Percentiles rank a stretch among this genome's conserved stretches.
Evolutionary conservation across 2,888 invertebrate species (phyloP).

Genomic region (Lasioglossum malachurum): DNA sequence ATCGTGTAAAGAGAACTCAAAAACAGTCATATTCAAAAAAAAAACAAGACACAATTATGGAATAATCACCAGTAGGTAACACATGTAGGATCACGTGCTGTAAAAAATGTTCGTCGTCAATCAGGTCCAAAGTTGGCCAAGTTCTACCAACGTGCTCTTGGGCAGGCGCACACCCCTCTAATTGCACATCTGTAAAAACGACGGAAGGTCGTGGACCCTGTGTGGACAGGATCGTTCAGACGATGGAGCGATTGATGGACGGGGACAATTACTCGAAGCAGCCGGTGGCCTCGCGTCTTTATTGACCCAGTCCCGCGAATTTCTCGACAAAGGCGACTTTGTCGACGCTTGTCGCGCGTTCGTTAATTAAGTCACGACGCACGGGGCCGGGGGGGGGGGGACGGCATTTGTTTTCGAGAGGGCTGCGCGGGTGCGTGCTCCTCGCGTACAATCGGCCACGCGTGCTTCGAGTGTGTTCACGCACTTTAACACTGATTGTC

Average conservation of each 20-base stretch:
- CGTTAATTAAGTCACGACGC: slow-evolving; percentile 70
- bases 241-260: slow-evolving; percentile 27
- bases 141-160: too few relatives aligned
- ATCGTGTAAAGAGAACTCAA: too few relatives aligned
- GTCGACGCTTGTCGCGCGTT: slow-evolving; percentile 61
- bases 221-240: neutral
- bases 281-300: slow-evolving; percentile 61
- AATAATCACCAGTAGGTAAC: too few relatives aligned
- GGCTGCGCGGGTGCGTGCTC: slow-evolving; percentile 30
- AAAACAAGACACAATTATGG: too few relatives aligned
- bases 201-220: neutral
- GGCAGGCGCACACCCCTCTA: neutral
- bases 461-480: slow-evolving; percentile 66
- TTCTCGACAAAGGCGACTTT: slow-evolving; percentile 69
- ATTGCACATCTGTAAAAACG: neutral
- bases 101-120: too few relatives aligned
- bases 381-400: slow-evolving; percentile 36
- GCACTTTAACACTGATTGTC: slow-evolving; percentile 67
- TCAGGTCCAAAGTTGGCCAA: too few relatives aligned
- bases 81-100: too few relatives aligned
- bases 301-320: slow-evolving; percentile 73
- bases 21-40: too few relatives aligned
- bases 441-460: slow-evolving; percentile 42
- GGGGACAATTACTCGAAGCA: slow-evolving; percentile 62
- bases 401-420: slow-evolving; percentile 60